Conservation (phyloP, 2,113 vertebrate genomes). For the Neolamprologus modestus region DNA sequence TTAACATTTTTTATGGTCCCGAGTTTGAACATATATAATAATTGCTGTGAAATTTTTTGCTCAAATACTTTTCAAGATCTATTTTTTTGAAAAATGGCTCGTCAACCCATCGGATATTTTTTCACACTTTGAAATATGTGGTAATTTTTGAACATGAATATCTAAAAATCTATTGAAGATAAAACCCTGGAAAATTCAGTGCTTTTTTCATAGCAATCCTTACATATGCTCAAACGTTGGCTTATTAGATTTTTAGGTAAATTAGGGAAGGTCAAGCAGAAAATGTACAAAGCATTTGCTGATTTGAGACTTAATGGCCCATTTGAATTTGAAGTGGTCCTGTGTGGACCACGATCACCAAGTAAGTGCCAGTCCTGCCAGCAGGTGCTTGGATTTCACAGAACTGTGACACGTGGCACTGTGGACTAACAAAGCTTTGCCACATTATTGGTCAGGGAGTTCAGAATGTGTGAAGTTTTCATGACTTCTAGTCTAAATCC, state of each 20-base stretch:
- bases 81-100: rapidly evolving
- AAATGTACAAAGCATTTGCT: neutral
- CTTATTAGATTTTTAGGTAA: neutral
- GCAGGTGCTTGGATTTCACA: neutral
- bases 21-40: neutral
- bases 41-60: rapidly evolving
- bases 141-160: neutral
- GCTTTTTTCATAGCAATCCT: neutral
- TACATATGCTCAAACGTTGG: neutral
- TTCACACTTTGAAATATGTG: neutral
- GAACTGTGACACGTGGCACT: neutral
- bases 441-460: neutral
- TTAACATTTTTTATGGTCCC: neutral
- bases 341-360: neutral
- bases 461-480: neutral
- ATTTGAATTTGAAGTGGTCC: neutral
- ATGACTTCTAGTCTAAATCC: neutral
- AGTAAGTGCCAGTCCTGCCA: neutral
- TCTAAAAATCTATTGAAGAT: neutral
- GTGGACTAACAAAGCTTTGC: neutral
- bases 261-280: neutral
- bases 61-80: neutral
- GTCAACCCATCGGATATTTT: rapidly evolving
- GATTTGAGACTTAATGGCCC: neutral
- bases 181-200: neutral